Conservation (phyloP, 2,113 vertebrate species). For the Mustela lutreola region DNA sequence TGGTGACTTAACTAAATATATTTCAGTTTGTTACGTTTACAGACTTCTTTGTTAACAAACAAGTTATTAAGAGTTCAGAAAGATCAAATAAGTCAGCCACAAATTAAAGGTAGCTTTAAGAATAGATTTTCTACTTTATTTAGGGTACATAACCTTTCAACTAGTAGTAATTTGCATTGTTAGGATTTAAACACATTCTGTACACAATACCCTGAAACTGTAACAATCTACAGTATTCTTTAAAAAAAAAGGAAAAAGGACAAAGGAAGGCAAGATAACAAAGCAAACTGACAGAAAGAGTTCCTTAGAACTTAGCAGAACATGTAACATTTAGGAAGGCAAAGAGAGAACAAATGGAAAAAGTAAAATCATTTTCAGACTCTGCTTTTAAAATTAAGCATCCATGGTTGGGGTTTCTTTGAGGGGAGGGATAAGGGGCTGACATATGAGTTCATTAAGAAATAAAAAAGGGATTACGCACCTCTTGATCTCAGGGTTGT, state of each 20-base stretch:
- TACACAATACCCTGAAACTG: conserved; percentile 49
- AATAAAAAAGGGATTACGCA: background rate
- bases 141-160: conserved; percentile 65
- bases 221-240: conserved; percentile 52
- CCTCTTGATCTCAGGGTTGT: background rate
- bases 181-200: conserved; percentile 44
- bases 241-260: background rate
- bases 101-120: background rate
- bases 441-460: background rate
- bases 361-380: conserved; percentile 61
- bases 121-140: conserved; percentile 61
- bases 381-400: background rate
- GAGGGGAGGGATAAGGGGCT: rapidly evolving
- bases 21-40: background rate
- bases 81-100: conserved; percentile 47
- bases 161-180: background rate
- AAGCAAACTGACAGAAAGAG: conserved; percentile 62
- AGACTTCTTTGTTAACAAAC: conserved; percentile 59
- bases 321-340: background rate
- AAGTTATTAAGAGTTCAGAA: conserved; percentile 37
- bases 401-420: background rate
- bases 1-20: background rate
- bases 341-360: conserved; percentile 37
- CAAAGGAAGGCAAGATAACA: conserved; percentile 61
- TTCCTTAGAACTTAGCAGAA: conserved; percentile 63